Conservation (phyloP, 2,888 invertebrate genomes). For the Rotaria magnacalcarata region DNA sequence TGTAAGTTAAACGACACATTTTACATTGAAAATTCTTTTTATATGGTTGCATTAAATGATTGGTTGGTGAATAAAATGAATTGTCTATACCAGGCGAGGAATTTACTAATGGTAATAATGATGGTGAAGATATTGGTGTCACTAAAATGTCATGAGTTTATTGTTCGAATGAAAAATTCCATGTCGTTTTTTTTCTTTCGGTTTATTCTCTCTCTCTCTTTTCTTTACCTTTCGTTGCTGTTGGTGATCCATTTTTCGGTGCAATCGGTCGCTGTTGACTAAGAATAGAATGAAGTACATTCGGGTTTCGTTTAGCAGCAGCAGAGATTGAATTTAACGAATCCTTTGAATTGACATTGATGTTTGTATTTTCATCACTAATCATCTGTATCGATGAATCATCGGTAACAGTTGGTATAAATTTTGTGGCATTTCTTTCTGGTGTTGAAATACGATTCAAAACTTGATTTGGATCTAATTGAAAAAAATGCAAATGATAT, state of each 20-base stretch:
- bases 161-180: too few species aligned
- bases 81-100: not conserved
- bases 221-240: not conserved
- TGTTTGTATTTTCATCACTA: constrained; percentile 15
- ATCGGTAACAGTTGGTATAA: not conserved
- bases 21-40: constrained; percentile 6
- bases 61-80: constrained; percentile 11
- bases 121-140: not conserved
- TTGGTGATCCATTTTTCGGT: constrained; percentile 19
- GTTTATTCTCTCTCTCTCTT: not conserved
- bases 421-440: not conserved
- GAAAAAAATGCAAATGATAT: not conserved
- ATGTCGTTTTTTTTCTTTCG: not conserved
- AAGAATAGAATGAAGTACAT: constrained; percentile 22
- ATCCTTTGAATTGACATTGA: not conserved
- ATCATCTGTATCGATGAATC: not conserved
- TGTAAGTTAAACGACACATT: constrained; percentile 33
- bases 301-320: constrained; percentile 6
- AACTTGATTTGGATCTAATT: not conserved
- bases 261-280: constrained; percentile 27
- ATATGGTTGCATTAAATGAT: not conserved
- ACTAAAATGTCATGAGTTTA: not conserved
- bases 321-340: not conserved
- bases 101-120: not conserved
- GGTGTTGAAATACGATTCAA: not conserved